phyloP scores from a whole-genome alignment of 1,140 invertebrate genomes.

The Hylaeus volcanicus region DNA sequence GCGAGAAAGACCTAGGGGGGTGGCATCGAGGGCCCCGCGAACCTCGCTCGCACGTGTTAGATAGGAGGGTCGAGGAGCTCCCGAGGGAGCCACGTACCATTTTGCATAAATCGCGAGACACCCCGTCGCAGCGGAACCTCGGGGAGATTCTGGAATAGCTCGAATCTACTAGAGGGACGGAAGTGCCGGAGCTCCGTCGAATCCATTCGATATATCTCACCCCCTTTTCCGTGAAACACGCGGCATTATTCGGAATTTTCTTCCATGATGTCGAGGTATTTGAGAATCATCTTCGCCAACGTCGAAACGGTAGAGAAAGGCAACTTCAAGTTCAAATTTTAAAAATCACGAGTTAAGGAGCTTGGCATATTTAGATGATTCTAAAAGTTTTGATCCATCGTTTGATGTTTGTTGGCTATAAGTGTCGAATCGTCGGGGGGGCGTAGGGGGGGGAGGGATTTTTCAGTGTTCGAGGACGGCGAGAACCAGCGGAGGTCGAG shows the following conservation, averaged over 20 bases:
- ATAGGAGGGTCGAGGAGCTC: slow-evolving; percentile 73
- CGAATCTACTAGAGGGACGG: slow-evolving; percentile 61
- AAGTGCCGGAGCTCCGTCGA: slow-evolving; percentile 39
- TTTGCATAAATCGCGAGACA: slow-evolving; percentile 81
- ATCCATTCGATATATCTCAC: slow-evolving; percentile 59
- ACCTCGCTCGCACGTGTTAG: slow-evolving; percentile 73
- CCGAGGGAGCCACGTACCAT: slow-evolving; percentile 78
- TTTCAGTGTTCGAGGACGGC: neutral
- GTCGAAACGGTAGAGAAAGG: too few species aligned
- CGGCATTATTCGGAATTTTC: neutral
- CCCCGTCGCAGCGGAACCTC: slow-evolving; percentile 69
- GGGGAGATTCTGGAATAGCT: slow-evolving; percentile 71
- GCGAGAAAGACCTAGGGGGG: slow-evolving; percentile 46
- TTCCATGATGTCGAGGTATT: slow-evolving; percentile 23
- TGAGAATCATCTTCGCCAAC: too few species aligned
- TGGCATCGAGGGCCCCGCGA: slow-evolving; percentile 9
- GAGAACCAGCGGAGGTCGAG: neutral
- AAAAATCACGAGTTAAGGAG: too few species aligned
- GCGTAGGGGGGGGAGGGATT: too few species aligned
- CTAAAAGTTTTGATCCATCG: too few species aligned
- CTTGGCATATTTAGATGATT: too few species aligned
- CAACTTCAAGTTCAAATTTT: too few species aligned
- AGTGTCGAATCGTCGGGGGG: too few species aligned
- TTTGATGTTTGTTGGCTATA: too few species aligned
- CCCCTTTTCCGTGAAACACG: neutral